phyloP scores from a whole-genome alignment of 2,888 invertebrate genomes.

The Patella pellucida region DNA sequence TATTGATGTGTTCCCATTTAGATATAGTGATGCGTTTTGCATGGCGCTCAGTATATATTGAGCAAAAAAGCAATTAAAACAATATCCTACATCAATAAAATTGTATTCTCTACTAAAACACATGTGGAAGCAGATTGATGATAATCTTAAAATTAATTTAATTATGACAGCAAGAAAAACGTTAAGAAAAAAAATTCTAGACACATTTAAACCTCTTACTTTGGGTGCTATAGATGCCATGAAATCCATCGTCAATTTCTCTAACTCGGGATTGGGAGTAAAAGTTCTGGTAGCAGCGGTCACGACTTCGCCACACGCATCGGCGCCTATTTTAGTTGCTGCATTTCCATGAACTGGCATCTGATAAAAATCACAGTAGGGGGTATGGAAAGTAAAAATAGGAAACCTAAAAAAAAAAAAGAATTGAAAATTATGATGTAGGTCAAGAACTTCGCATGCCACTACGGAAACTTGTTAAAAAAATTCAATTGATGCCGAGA shows the following conservation, averaged over 20 bases:
- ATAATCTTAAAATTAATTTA: no score
- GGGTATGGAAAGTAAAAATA: constrained; percentile 54
- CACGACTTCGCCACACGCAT: constrained; percentile 57
- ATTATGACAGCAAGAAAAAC: no score
- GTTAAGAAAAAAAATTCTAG: no score
- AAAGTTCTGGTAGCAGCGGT: constrained; percentile 56
- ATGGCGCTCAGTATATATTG: no score
- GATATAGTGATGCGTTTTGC: no score
- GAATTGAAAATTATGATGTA: neutral
- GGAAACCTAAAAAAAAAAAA: constrained; percentile 48
- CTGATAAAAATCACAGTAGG: constrained; percentile 51
- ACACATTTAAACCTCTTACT: constrained; percentile 34
- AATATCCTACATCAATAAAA: no score
- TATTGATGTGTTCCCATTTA: no score
- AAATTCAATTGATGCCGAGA: no score
- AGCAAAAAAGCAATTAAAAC: no score
- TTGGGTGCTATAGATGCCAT: constrained; percentile 52
- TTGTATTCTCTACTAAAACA: no score
- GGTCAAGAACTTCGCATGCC: neutral
- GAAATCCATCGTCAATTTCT: constrained; percentile 48
- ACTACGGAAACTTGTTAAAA: no score
- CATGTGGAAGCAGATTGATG: no score
- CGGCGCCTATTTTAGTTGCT: constrained; percentile 62
- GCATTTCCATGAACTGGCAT: constrained; percentile 59
- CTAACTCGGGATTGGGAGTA: constrained; percentile 54